Evolutionary conservation across 1,140 invertebrate genomes (phyloP).

Genomic region (Odontomachus brunneus): DNA sequence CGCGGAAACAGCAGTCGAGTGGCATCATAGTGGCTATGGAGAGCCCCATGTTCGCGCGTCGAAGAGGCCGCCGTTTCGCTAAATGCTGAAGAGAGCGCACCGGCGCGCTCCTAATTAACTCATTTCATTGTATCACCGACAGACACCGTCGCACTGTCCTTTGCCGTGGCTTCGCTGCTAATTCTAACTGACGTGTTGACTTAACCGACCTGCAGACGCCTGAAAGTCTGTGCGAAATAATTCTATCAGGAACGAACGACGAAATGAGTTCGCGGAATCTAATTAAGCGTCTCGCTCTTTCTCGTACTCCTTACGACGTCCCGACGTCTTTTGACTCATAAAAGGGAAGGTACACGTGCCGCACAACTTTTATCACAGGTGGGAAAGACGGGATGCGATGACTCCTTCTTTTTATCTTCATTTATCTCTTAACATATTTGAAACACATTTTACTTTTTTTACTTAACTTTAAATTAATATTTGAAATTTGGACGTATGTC

Average conservation of each 20-base stretch:
- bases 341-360: not conserved
- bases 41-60: not conserved
- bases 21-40: slow-evolving; percentile 36
- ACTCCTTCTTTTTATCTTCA: no score
- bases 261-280: slow-evolving; percentile 6
- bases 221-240: slow-evolving; percentile 36
- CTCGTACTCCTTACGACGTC: not conserved
- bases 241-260: slow-evolving; percentile 39
- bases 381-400: no score
- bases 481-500: no score
- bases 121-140: slow-evolving; percentile 4
- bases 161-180: not conserved
- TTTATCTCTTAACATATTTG: no score
- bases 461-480: no score
- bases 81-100: slow-evolving; percentile 15
- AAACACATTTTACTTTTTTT: no score
- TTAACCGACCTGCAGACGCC: not conserved
- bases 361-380: not conserved
- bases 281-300: slow-evolving; percentile 17
- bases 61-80: slow-evolving; percentile 4
- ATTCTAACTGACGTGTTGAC: slow-evolving; percentile 41
- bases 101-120: not conserved
- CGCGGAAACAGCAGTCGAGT: slow-evolving; percentile 23
- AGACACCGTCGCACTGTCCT: not conserved
- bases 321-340: slow-evolving; percentile 12